phyloP scores from a whole-genome alignment of 2,113 vertebrate genomes.

The Chiloscyllium plagiosum region DNA sequence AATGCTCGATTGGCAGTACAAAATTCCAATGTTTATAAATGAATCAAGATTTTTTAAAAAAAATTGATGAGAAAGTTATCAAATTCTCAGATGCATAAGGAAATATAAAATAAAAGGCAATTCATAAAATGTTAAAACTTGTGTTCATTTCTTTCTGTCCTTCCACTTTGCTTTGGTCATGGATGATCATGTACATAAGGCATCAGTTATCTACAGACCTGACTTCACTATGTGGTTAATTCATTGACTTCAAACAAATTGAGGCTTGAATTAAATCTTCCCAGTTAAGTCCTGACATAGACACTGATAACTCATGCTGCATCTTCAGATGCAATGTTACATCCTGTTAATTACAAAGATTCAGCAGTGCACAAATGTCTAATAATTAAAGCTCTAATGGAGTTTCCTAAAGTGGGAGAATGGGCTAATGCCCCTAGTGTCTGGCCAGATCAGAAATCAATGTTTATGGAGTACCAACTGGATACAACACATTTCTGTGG shows the following conservation, averaged over 20 bases:
- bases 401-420: neutral
- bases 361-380: neutral
- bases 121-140: neutral
- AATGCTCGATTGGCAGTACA: too few relatives aligned
- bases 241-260: neutral
- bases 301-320: neutral
- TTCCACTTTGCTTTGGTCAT: neutral
- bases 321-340: neutral
- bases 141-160: neutral
- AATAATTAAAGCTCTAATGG: neutral
- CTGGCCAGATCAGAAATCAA: neutral
- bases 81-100: neutral
- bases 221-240: neutral
- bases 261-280: neutral
- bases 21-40: neutral
- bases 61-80: neutral
- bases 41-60: too few relatives aligned
- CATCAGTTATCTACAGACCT: neutral
- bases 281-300: neutral
- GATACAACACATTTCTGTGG: neutral
- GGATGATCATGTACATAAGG: neutral
- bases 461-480: neutral
- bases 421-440: neutral
- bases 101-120: neutral
- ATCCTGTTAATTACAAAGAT: neutral